Percentiles rank a stretch among this genome's conserved stretches.
phyloP scores from a whole-genome alignment of 2,888 invertebrate genomes.

The Microplitis deprimator region DNA sequence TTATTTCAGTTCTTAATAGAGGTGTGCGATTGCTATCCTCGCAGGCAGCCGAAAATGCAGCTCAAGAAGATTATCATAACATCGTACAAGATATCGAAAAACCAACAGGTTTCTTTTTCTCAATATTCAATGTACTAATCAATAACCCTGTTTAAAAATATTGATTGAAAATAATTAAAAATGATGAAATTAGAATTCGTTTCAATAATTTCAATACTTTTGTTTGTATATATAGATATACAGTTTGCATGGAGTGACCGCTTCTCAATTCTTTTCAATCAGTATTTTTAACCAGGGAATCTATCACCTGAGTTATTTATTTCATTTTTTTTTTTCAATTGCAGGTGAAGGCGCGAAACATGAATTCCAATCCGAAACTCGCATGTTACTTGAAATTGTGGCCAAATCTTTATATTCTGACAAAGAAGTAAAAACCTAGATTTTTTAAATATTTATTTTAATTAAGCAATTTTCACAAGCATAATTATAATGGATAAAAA shows the following conservation, averaged over 20 bases:
- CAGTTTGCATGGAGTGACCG: too few species aligned
- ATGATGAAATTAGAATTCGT: too few species aligned
- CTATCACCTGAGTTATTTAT: neutral
- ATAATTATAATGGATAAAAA: too few species aligned
- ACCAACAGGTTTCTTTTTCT: constrained; percentile 70
- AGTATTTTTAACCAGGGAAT: too few species aligned
- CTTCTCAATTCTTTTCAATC: too few species aligned
- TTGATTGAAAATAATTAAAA: too few species aligned
- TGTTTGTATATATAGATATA: too few species aligned
- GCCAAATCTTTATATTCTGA: constrained; percentile 97
- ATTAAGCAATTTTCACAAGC: neutral
- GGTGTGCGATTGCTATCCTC: constrained; percentile 58
- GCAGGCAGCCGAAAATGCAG: constrained; percentile 63
- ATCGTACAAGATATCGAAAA: constrained; percentile 78
- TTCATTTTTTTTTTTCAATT: constrained; percentile 44
- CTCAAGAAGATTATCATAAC: constrained; percentile 73
- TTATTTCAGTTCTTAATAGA: constrained; percentile 35
- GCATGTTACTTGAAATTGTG: constrained; percentile 96
- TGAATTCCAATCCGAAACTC: constrained; percentile 97
- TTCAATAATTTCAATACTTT: too few species aligned
- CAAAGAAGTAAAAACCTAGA: constrained; percentile 81
- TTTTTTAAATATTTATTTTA: constrained; percentile 16
- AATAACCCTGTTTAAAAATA: too few species aligned
- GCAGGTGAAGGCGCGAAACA: constrained; percentile 78
- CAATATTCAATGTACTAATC: too few species aligned